These are phyloP conservation scores for Scaptomyza cyrtandrae DNA, from an alignment of 2,888 invertebrate species.

Conservation along the genomic window DNA sequence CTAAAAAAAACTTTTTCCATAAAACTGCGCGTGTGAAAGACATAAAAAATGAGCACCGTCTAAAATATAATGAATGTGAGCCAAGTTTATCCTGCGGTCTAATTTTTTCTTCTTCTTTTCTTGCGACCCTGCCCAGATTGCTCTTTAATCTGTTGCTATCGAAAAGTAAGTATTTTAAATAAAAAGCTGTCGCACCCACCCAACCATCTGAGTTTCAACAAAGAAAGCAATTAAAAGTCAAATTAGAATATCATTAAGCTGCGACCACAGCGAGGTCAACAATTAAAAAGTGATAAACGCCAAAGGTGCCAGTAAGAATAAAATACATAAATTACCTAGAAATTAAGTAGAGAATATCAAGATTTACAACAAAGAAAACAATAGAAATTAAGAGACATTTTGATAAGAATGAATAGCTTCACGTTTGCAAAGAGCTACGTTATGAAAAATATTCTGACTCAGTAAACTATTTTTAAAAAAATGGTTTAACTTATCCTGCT, in stretches of 20 bases:
- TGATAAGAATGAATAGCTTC: neutral
- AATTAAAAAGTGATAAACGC: slow-evolving; percentile 58
- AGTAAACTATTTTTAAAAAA: neutral
- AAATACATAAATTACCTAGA: slow-evolving; percentile 43
- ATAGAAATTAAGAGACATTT: slow-evolving; percentile 11
- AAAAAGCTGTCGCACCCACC: slow-evolving; percentile 20
- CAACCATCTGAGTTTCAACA: slow-evolving; percentile 6
- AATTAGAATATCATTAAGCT: slow-evolving; percentile 68
- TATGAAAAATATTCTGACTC: neutral
- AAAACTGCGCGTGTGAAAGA: slow-evolving; percentile 59
- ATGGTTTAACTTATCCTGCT: neutral
- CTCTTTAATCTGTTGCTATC: slow-evolving; percentile 58
- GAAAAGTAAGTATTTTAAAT: slow-evolving; percentile 45
- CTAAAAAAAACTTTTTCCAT: slow-evolving; percentile 67
- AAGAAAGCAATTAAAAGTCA: slow-evolving; percentile 71
- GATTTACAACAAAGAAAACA: slow-evolving; percentile 22
- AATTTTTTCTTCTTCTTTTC: slow-evolving; percentile 5
- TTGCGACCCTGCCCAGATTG: slow-evolving; percentile 20
- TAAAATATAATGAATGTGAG: slow-evolving; percentile 70
- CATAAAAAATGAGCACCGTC: slow-evolving; percentile 55
- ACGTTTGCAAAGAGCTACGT: no score
- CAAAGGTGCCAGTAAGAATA: slow-evolving; percentile 32
- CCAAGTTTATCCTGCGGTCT: slow-evolving; percentile 55
- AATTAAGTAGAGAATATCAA: slow-evolving; percentile 14
- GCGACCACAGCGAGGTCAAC: slow-evolving; percentile 36